These are phyloP conservation scores for Pollachius pollachius DNA, from an alignment of 2,113 vertebrate species.

Conservation along the genomic window DNA sequence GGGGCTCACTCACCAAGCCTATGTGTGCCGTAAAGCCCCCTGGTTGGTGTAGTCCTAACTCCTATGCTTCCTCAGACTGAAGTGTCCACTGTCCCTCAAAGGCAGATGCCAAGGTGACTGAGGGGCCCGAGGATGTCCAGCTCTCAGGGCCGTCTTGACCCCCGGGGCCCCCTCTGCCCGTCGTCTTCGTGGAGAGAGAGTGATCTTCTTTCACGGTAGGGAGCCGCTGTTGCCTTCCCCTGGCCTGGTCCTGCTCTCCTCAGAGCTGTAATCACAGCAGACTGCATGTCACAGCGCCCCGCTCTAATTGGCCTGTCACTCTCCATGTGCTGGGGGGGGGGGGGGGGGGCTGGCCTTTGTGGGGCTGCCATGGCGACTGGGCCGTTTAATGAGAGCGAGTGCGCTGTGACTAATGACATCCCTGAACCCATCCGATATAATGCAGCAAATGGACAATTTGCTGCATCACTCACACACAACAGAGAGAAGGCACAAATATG, in stretches of 20 bases:
- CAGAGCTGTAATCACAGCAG: conserved; percentile 69
- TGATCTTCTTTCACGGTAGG: conserved; percentile 41
- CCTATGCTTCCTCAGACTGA: conserved; percentile 10
- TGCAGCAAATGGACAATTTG: conserved; percentile 69
- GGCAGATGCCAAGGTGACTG: conserved; percentile 52
- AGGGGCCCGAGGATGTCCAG: conserved; percentile 32
- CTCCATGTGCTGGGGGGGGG: conserved; percentile 42
- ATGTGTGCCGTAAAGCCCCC: conserved; percentile 29
- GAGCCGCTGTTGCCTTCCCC: conserved; percentile 30
- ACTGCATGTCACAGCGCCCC: conserved; percentile 67
- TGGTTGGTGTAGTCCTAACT: conserved; percentile 44
- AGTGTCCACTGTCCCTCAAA: conserved; percentile 35
- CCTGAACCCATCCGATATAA: conserved; percentile 71
- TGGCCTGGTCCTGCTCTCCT: conserved; percentile 42
- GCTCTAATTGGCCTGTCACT: conserved; percentile 79
- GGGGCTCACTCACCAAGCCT: not conserved
- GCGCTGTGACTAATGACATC: conserved; percentile 78
- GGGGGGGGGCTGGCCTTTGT: conserved; percentile 67
- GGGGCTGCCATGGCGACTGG: conserved; percentile 74
- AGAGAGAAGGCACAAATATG: conserved; percentile 48
- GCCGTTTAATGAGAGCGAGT: conserved; percentile 74
- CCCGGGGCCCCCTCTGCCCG: conserved; percentile 33
- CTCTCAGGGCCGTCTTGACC: conserved; percentile 41
- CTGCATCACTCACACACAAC: conserved; percentile 62
- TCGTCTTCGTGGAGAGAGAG: conserved; percentile 42